Evolutionary conservation across 2,113 vertebrate species (phyloP), one percentile per base, ranked within the genome.

Genomic region (Connochaetes taurinus): DNA sequence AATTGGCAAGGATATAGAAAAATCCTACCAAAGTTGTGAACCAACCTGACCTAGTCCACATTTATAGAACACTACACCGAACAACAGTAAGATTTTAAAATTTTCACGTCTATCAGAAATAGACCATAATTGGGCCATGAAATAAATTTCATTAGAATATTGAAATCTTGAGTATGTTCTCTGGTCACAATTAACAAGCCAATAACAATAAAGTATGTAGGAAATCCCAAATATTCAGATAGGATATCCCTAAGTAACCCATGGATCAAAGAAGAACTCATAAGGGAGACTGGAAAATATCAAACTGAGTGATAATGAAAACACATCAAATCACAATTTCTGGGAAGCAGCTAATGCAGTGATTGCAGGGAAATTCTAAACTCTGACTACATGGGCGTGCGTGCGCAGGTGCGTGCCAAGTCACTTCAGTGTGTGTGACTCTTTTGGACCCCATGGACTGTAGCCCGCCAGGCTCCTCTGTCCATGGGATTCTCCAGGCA

Each of bases 351-450:
- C 83, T 6, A 55, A 76, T 25, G 82, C 64, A 40, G 31, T 52
- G 27, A 15, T 43, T 23, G 6, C 17, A 64, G 87, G 86, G 45
- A 83, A 52, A 88, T 27, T 31, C 1, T 67, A 50, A 84, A 62
- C 64, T 55, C 81, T 80, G 85, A 23, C 17, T 33, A 1, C 7
- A 33, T 1, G 19, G 1, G 2, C 11, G 0, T 43, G 64, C 9
- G 2, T 3, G 64, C 2, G 9, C 1, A 2, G 64, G n/a, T 23
- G 67, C n/a, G 0, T 12, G n/a, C n/a, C 6, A 21, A 71, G n/a
- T n/a, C n/a, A 5, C 21, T 25, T 40, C 21, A 43, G 36, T 11
- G 67, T 13, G 67, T 40, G 4, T 21, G 64, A 71, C 67, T 25
- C 67, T 74, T 11, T 74, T 5, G 5, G 4, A 40, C 36, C n/a